Evolutionary conservation across 2,888 invertebrate species (phyloP).

Genomic region (Eristalis pertinax): DNA sequence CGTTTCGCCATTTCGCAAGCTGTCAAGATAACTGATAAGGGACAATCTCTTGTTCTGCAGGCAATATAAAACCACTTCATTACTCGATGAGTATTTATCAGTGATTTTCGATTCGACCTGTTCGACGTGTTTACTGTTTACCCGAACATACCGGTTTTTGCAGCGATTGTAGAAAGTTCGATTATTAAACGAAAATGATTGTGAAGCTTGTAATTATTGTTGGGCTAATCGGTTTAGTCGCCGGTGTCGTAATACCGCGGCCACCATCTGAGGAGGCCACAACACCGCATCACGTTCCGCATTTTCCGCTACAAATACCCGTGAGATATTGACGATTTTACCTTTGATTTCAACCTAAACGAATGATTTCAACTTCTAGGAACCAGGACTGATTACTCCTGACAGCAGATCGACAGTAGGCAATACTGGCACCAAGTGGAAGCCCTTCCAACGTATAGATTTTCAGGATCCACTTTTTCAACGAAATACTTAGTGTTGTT

Average conservation of each 20-base stretch:
- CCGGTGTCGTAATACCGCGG: not conserved
- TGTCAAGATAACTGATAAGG: too few species aligned
- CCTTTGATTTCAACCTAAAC: not conserved
- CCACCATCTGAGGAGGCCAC: not conserved
- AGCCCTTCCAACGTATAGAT: not conserved
- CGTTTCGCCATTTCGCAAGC: too few species aligned
- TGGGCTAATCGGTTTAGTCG: not conserved
- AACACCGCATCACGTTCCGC: not conserved
- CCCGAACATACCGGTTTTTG: not conserved
- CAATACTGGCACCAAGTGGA: not conserved
- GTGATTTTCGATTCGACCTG: not conserved
- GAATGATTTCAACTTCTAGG: not conserved
- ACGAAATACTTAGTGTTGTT: too few species aligned
- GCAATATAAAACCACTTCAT: too few species aligned
- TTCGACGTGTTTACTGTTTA: not conserved
- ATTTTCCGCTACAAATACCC: not conserved
- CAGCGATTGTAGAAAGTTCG: not conserved
- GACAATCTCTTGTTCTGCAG: too few species aligned
- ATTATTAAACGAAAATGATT: not conserved
- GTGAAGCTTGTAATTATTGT: not conserved
- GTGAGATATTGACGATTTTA: not conserved
- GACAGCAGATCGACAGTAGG: not conserved
- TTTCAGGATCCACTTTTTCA: too few species aligned
- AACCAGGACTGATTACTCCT: not conserved
- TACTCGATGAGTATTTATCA: too few species aligned